phyloP scores from a whole-genome alignment of 2,113 vertebrate genomes.

The Coregonus clupeaformis region DNA sequence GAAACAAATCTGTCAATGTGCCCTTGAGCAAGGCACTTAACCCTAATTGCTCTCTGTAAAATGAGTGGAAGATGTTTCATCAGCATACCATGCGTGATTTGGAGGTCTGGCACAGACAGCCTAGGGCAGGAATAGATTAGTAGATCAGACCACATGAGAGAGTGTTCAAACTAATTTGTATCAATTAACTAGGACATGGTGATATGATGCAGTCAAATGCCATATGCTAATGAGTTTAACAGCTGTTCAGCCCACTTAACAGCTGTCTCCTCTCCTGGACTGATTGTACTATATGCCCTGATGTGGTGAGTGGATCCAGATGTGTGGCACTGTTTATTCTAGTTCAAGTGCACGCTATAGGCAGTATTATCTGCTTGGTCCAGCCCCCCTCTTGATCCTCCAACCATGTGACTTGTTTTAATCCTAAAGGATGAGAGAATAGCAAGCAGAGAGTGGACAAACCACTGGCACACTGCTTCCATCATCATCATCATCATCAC shows the following conservation, averaged over 20 bases:
- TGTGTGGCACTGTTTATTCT: constrained; percentile 28
- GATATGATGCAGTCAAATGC: no score
- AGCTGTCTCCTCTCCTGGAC: background rate
- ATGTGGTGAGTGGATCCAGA: constrained; percentile 14
- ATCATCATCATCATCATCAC: constrained; percentile 17
- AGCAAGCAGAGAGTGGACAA: constrained; percentile 43
- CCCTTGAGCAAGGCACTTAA: no score
- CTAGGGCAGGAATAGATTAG: background rate
- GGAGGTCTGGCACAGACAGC: background rate
- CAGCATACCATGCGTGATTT: background rate
- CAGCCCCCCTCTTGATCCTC: constrained; percentile 45
- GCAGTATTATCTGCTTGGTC: constrained; percentile 29
- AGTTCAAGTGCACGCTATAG: background rate
- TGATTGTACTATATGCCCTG: background rate
- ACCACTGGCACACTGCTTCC: constrained; percentile 38
- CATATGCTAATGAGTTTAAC: background rate
- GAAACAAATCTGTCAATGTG: no score
- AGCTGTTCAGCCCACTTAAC: background rate
- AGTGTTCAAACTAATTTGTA: background rate
- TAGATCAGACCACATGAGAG: background rate
- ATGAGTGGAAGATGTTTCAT: no score
- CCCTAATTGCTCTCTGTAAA: no score
- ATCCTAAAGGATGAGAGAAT: constrained; percentile 54
- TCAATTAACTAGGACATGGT: background rate
- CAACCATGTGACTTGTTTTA: constrained; percentile 59